Base-by-base conservation (phyloP, 2,888 invertebrate genomes). In the Thyatira batis region DNA sequence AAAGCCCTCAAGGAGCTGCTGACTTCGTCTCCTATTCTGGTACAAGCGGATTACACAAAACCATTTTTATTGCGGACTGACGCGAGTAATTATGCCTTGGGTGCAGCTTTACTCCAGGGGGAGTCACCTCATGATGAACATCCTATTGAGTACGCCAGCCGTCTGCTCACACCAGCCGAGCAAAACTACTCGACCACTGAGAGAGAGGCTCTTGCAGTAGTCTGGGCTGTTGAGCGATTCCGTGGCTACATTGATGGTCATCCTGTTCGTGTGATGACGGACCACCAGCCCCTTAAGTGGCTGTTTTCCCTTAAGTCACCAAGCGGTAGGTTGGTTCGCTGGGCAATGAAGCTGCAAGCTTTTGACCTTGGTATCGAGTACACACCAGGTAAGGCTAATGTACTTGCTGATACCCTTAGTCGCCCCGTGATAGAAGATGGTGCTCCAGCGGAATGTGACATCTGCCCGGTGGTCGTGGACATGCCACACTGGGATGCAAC, bases 281-380 rank as follows among this genome's bases (percentile, higher is more conserved):
- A 90, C 60, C 90, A 89, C 58, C 81, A 82, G 60, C 82, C 89
- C 0, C 65, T 93, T 8, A 71, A 70, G 50, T 90, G 87, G 84
- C 58, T 92, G 5, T 59, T 84, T 57, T 63, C 68, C 0, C 33
- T 87, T 1, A 85, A 87, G 57, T 71, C 86, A n/a, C 79, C 82
- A 0, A 68, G 73, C 6, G 84, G 85, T 23, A 54, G 88, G 21
- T 57, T 92, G 0, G 80, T 81, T 0, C 59, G 88, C 20, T 92
- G 89, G 91, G 80, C 82, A 0, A n/a, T 67, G 2, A 52, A 57
- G n/a, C 55, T 90, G 0, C 78, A 83, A 56, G 58, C 71, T 1
- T 85, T 73, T 55, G 67, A 84, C 30, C 62, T 85, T 11, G 60
- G 65, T 0, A 68, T 83, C 3, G 52, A 65, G 5, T 85, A 43